Percentiles rank a stretch among this genome's conserved stretches.
These are phyloP conservation scores for Zaprionus gabonicus DNA, from an alignment of 1,140 invertebrate genomes.

Conservation along the genomic window DNA sequence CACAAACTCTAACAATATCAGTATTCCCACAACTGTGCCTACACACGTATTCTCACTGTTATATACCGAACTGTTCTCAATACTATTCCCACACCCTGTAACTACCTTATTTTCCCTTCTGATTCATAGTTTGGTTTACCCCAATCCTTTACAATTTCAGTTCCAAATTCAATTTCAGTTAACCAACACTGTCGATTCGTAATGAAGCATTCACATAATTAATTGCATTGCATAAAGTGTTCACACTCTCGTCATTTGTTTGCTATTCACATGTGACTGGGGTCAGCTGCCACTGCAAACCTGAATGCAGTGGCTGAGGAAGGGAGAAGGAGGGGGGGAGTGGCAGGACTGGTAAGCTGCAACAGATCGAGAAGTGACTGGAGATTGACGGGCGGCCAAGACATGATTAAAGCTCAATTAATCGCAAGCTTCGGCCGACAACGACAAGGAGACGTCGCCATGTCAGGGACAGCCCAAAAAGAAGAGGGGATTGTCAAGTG, in stretches of 20 bases:
- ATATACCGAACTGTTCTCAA: neutral
- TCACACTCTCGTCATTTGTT: slow-evolving; percentile 17
- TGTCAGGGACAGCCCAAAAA: slow-evolving; percentile 57
- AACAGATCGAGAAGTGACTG: slow-evolving; percentile 49
- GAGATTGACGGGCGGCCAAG: slow-evolving; percentile 49
- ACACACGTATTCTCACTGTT: neutral
- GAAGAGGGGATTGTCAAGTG: neutral
- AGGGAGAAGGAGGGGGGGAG: too few species aligned
- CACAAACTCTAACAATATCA: neutral
- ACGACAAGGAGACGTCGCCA: slow-evolving; percentile 56
- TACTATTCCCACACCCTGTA: neutral
- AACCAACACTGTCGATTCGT: neutral
- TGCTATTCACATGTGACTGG: slow-evolving; percentile 9
- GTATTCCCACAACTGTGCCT: neutral
- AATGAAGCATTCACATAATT: neutral
- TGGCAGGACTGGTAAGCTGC: neutral
- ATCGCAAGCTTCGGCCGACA: slow-evolving; percentile 48
- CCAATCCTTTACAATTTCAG: too few species aligned
- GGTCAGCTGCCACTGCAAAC: neutral
- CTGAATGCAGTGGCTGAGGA: too few species aligned
- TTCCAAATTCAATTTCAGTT: too few species aligned
- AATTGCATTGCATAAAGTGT: neutral
- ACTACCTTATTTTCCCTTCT: too few species aligned
- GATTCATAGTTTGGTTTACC: too few species aligned
- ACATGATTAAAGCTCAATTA: slow-evolving; percentile 76